phyloP scores from a whole-genome alignment of 2,888 invertebrate genomes.

The Branchipolynoe longqiensis region DNA sequence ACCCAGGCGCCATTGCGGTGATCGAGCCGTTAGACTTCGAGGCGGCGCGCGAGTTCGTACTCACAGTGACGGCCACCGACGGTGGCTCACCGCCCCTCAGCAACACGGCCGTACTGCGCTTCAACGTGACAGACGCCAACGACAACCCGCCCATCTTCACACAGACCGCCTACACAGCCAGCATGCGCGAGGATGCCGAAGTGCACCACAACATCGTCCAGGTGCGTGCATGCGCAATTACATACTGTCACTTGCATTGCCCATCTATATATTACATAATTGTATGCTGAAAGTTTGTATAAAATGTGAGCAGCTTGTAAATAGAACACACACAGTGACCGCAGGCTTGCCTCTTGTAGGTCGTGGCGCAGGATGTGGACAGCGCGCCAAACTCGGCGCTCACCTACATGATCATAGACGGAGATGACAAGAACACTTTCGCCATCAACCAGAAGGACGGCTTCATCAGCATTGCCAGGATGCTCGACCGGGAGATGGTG shows the following conservation, averaged over 20 bases:
- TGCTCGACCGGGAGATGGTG: constrained; percentile 91
- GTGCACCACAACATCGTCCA: constrained; percentile 87
- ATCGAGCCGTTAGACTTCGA: constrained; percentile 93
- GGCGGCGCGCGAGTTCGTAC: constrained; percentile 89
- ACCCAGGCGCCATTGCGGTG: constrained; percentile 87
- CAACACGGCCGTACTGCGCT: constrained; percentile 92
- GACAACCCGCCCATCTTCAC: constrained; percentile 78
- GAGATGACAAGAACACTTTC: constrained; percentile 74
- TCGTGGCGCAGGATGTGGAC: constrained; percentile 92
- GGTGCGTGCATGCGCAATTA: constrained; percentile 83
- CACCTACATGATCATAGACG: constrained; percentile 84
- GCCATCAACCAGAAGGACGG: constrained; percentile 74
- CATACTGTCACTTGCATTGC: too few relatives aligned
- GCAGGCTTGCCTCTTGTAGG: too few relatives aligned
- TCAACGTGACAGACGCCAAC: constrained; percentile 84
- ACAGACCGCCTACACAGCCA: constrained; percentile 73
- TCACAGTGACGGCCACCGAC: constrained; percentile 92
- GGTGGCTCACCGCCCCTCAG: constrained; percentile 91
- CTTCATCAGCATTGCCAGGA: constrained; percentile 86
- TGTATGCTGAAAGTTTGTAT: too few relatives aligned
- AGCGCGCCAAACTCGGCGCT: constrained; percentile 90
- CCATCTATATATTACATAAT: too few relatives aligned
- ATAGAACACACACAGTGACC: too few relatives aligned
- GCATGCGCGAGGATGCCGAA: constrained; percentile 88
- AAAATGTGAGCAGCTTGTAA: too few relatives aligned